Base-by-base conservation (phyloP, 1,140 invertebrate species). In the Gryllus bimaculatus region DNA sequence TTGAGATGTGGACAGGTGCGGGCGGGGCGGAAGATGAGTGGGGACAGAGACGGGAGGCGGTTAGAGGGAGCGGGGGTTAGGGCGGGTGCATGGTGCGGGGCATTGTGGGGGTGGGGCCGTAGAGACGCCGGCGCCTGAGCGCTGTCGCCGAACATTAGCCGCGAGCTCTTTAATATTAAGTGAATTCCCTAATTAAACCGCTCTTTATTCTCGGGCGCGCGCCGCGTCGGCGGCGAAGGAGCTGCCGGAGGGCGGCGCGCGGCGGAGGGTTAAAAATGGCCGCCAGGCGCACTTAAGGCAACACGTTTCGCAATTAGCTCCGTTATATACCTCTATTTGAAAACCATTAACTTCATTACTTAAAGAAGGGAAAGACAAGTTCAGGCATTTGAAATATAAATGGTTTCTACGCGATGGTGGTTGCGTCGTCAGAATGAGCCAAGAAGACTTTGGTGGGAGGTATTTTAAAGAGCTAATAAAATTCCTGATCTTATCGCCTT, bases 141-240 rank as follows among this genome's bases (percentile, higher is more conserved):
- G 26, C 54, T 66, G 54, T 66, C 54, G 54, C 54, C 18, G 18
- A 66, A 66, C 54, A 66, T 66, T 66, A 66, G 54, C 54, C 54
- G 54, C 54, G 54, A 66, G 54, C 54, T 66, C 54, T 66, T 66
- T 66, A 66, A 66, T 66, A n/a, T 66, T 66, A 66, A 66, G 54
- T 66, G 54, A 66, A 66, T 66, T 66, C n/a, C 18, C 54, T 66
- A 66, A 66, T 66, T 66, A 66, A 66, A 66, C n/a, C 54, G 54
- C 10, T 66, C 54, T 66, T 66, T 66, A 66, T 66, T 66, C 54
- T 66, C 54, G 18, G 54, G 54, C 54, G 54, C 54, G 18, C 54
- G 10, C 54, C 54, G 18, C 54, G 10, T 7, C 54, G 18, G n/a
- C n/a, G n/a, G 54, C 10, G 54, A 66, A 66, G 18, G 54, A 66